Conservation (phyloP, 2,888 invertebrate species). For the Orthosia gothica region DNA sequence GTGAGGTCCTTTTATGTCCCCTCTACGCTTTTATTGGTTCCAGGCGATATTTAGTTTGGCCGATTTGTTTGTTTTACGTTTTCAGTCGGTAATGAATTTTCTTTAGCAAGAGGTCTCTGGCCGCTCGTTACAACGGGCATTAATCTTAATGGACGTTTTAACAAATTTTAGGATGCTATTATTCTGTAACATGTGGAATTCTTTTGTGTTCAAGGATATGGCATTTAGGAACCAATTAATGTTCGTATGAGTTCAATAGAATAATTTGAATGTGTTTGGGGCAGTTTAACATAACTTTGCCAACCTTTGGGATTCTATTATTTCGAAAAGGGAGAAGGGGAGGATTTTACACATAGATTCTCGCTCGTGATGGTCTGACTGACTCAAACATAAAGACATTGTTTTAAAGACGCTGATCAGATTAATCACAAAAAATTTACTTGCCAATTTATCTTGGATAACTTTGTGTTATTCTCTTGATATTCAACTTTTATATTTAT, state of each 20-base stretch:
- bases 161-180: constrained; percentile 60
- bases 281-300: not conserved
- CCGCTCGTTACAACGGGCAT: constrained; percentile 55
- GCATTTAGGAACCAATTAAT: constrained; percentile 42
- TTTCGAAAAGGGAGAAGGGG: not conserved
- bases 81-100: constrained; percentile 76
- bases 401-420: not conserved
- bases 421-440: not conserved
- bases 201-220: constrained; percentile 36
- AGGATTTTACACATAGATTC: not conserved
- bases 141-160: constrained; percentile 64
- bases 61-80: constrained; percentile 84
- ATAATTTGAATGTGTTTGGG: constrained; percentile 2
- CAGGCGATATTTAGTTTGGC: constrained; percentile 75
- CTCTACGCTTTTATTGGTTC: constrained; percentile 82
- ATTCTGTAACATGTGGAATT: constrained; percentile 34
- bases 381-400: not conserved
- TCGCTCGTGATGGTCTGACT: not conserved
- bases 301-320: not conserved
- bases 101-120: constrained; percentile 68
- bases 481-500: too few relatives aligned
- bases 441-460: not conserved
- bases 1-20: constrained; percentile 77
- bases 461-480: not conserved
- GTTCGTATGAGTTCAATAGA: constrained; percentile 9